Evolutionary conservation across 2,888 invertebrate genomes (phyloP).

Genomic region (Zeuzera pyrina): DNA sequence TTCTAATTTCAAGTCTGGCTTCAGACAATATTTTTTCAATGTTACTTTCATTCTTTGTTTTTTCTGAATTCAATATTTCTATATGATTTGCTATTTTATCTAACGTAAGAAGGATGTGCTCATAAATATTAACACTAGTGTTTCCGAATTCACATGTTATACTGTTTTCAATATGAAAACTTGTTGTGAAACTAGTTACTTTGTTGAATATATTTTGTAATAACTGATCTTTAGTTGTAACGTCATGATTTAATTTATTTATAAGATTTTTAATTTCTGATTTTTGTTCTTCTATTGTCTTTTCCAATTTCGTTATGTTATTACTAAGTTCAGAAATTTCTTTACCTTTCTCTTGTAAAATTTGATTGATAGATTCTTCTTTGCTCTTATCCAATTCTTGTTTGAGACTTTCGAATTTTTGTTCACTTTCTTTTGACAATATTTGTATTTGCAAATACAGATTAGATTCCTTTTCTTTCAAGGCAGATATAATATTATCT

Average conservation of each 20-base stretch:
- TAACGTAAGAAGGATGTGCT: constrained; percentile 28
- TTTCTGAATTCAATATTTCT: constrained; percentile 13
- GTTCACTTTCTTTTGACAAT: constrained; percentile 6
- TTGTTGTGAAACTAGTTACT: constrained; percentile 19
- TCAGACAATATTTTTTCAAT: constrained; percentile 19
- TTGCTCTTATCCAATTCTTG: constrained; percentile 17
- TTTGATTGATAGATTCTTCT: constrained; percentile 16
- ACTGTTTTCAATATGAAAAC: constrained; percentile 23
- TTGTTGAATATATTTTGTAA: constrained; percentile 27
- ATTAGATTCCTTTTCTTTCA: constrained; percentile 16
- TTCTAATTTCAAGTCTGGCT: constrained; percentile 27
- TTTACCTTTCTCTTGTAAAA: constrained; percentile 17
- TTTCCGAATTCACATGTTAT: constrained; percentile 13
- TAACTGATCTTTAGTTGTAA: constrained; percentile 20
- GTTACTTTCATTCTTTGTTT: constrained; percentile 19
- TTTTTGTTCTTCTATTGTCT: constrained; percentile 19
- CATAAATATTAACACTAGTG: constrained; percentile 17
- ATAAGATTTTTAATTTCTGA: constrained; percentile 13
- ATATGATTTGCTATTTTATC: constrained; percentile 29
- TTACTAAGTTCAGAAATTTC: constrained; percentile 14
- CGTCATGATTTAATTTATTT: constrained; percentile 11
- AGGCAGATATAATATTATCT: constrained; percentile 14
- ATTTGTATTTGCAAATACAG: constrained; percentile 9
- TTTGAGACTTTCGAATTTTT: constrained; percentile 8
- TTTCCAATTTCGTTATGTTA: constrained; percentile 16